These are phyloP conservation scores for Theonella swinhoei DNA, from an alignment of 37 sponge, comb jelly and placozoan genomes.

Conservation along the genomic window DNA sequence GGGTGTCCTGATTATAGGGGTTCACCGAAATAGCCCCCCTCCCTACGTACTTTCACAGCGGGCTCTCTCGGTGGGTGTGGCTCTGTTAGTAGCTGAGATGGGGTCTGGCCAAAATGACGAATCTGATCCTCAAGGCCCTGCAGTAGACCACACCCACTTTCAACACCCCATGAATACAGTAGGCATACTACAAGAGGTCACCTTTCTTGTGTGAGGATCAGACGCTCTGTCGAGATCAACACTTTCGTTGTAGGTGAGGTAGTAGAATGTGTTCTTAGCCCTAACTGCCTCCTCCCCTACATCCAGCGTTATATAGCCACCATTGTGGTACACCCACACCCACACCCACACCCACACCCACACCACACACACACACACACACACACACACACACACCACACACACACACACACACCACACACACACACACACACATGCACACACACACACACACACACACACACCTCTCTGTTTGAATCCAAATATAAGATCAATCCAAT, in stretches of 20 bases:
- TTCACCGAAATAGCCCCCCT: no score
- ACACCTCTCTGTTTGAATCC: slow-evolving; percentile 91
- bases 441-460: no score
- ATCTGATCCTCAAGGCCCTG: slow-evolving; percentile 90
- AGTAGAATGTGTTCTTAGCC: slow-evolving; percentile 87
- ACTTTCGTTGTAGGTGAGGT: slow-evolving; percentile 83
- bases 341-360: no score
- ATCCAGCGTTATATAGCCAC: neutral
- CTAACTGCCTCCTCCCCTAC: slow-evolving; percentile 72
- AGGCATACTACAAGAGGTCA: neutral
- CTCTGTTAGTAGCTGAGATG: slow-evolving; percentile 77
- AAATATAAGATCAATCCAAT: slow-evolving; percentile 95
- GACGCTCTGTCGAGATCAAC: slow-evolving; percentile 64
- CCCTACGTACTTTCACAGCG: no score
- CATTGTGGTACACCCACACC: no score
- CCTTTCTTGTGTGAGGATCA: slow-evolving; percentile 55
- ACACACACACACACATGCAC: no score
- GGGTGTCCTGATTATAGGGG: no score
- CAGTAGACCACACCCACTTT: neutral
- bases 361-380: no score
- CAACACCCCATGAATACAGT: neutral
- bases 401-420: no score
- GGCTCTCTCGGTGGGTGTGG: slow-evolving; percentile 81
- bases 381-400: no score
- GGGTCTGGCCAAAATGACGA: slow-evolving; percentile 88